Conservation (phyloP, 2,113 vertebrate species). For the Lepisosteus oculatus region DNA sequence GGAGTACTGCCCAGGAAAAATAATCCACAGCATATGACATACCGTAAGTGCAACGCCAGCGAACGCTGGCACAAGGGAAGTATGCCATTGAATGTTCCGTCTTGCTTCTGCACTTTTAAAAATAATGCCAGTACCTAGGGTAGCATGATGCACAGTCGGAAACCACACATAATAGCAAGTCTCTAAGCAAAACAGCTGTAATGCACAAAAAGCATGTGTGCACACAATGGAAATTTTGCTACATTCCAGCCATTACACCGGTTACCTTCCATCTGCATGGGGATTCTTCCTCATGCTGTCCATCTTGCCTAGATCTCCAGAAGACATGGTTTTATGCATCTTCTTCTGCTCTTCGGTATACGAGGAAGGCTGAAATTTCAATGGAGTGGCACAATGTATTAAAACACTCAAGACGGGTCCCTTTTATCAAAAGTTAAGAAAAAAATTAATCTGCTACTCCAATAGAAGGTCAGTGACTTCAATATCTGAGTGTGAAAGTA, state of each 20-base stretch:
- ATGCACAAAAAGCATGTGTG: too few species aligned
- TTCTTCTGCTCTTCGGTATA: slow-evolving; percentile 67
- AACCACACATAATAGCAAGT: too few species aligned
- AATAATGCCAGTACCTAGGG: not conserved
- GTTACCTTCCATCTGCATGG: slow-evolving; percentile 79
- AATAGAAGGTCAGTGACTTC: too few species aligned
- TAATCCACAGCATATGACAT: not conserved
- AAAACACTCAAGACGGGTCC: not conserved
- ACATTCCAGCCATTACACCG: not conserved
- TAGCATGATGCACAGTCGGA: too few species aligned
- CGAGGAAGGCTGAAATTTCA: slow-evolving; percentile 62
- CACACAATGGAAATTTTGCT: too few species aligned
- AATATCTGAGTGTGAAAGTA: too few species aligned
- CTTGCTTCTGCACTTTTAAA: not conserved
- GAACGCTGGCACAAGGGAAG: not conserved
- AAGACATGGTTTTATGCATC: slow-evolving; percentile 85
- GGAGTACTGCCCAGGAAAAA: not conserved
- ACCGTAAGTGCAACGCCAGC: not conserved
- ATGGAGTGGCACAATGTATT: not conserved
- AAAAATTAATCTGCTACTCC: too few species aligned
- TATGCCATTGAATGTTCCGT: not conserved
- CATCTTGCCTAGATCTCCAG: slow-evolving; percentile 82
- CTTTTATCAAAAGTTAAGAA: not conserved
- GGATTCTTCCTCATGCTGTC: slow-evolving; percentile 68
- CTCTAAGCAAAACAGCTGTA: too few species aligned